phyloP scores from a whole-genome alignment of 2,888 invertebrate genomes.

The Drosophila prolongata region DNA sequence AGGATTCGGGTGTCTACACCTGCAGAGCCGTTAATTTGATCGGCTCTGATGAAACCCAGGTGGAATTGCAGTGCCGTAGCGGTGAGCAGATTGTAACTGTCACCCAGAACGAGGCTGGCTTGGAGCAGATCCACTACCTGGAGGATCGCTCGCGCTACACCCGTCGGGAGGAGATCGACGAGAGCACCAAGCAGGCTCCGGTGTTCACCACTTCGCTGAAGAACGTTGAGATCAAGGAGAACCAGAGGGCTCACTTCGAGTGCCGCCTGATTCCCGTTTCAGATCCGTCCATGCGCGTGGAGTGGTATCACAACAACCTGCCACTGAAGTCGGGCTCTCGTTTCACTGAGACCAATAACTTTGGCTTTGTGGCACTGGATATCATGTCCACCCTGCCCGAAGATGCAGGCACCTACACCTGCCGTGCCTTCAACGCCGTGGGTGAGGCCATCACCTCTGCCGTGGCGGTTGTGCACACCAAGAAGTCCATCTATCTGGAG shows the following conservation, averaged over 20 bases:
- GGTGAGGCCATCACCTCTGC: conserved; percentile 98
- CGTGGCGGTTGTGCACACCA: conserved; percentile 92
- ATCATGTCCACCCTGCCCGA: conserved; percentile 98
- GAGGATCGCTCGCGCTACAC: conserved; percentile 93
- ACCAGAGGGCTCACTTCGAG: conserved; percentile 97
- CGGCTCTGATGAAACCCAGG: conserved; percentile 94
- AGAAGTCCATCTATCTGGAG: conserved; percentile 94
- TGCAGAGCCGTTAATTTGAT: conserved; percentile 95
- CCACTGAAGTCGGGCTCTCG: conserved; percentile 96
- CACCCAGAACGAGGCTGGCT: conserved; percentile 94
- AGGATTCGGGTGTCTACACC: conserved; percentile 97
- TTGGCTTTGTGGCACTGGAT: conserved; percentile 98
- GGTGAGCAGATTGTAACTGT: conserved; percentile 92
- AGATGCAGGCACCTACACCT: conserved; percentile 98
- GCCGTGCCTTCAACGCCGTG: conserved; percentile 94
- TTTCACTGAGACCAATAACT: conserved; percentile 97
- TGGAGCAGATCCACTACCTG: conserved; percentile 94
- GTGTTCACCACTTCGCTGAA: conserved; percentile 96
- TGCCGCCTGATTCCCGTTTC: conserved; percentile 97
- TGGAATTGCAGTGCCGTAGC: conserved; percentile 89
- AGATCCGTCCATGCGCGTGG: conserved; percentile 96
- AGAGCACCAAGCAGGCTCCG: conserved; percentile 95
- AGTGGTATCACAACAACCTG: conserved; percentile 97
- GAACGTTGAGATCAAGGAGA: conserved; percentile 96
- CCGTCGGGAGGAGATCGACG: conserved; percentile 90